A percentile compares a stretch with the other conserved stretches of the same genome.
Evolutionary conservation across 2,113 vertebrate species (phyloP).

Genomic region (Xenopus borealis): DNA sequence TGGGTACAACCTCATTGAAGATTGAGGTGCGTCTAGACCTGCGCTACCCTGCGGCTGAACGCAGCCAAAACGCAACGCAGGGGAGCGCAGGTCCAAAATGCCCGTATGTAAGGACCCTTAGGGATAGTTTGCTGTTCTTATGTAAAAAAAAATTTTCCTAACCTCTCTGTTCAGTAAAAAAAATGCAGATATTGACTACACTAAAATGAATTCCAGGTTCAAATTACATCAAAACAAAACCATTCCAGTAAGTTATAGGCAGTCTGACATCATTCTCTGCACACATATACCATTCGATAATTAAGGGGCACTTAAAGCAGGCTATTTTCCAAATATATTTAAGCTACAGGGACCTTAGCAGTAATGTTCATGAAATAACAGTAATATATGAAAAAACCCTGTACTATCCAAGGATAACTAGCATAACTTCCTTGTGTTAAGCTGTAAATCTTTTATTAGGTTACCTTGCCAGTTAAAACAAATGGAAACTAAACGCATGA

Average conservation of each 20-base stretch:
- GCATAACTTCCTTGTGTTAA: constrained; percentile 66
- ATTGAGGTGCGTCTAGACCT: no score
- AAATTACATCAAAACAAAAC: background rate
- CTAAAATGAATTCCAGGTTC: no score
- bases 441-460: constrained; percentile 60
- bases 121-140: background rate
- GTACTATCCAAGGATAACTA: constrained; percentile 58
- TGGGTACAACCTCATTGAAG: no score
- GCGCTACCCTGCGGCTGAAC: no score
- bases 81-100: no score
- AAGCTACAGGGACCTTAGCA: constrained; percentile 42
- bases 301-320: constrained; percentile 43
- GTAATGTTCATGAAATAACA: constrained; percentile 61
- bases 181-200: no score
- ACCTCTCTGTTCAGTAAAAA: no score
- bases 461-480: constrained; percentile 61
- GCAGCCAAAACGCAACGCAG: no score
- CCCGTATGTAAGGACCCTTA: no score
- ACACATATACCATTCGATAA: constrained; percentile 20
- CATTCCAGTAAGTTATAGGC: no score
- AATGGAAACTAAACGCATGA: constrained; percentile 58
- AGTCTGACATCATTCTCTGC: constrained; percentile 5
- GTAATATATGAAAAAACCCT: constrained; percentile 57
- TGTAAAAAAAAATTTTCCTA: no score
- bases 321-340: constrained; percentile 39